Conservation (phyloP, 2,797 vertebrate species). For the Chromis chromis region DNA sequence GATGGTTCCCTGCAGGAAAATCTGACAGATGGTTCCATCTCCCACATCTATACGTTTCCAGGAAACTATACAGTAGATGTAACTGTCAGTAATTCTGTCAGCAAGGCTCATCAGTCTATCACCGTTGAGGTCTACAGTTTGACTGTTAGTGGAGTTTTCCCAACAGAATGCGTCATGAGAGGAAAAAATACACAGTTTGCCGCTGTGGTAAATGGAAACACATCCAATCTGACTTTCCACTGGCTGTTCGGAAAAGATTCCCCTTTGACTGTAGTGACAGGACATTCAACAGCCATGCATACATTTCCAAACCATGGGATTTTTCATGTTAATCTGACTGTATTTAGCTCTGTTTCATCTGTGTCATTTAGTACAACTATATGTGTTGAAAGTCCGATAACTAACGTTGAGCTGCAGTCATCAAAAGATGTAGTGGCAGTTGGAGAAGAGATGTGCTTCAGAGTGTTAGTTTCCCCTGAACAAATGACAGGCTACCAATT, state of each 20-base stretch:
- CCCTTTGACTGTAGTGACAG: constrained; percentile 55
- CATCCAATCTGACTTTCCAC: constrained; percentile 70
- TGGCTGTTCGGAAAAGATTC: constrained; percentile 85
- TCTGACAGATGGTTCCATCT: constrained; percentile 57
- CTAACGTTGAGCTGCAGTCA: constrained; percentile 57
- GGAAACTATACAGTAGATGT: constrained; percentile 80
- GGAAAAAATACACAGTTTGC: constrained; percentile 59
- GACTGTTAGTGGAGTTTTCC: constrained; percentile 70
- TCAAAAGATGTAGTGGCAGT: constrained; percentile 58
- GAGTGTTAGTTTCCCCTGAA: constrained; percentile 67
- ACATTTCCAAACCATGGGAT: constrained; percentile 72
- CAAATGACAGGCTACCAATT: constrained; percentile 65
- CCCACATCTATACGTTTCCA: constrained; percentile 76
- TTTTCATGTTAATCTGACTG: constrained; percentile 74
- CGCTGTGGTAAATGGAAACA: constrained; percentile 74
- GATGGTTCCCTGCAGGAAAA: constrained; percentile 76
- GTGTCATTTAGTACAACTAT: constrained; percentile 61
- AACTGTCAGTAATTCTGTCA: constrained; percentile 77
- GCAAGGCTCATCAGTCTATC: constrained; percentile 61
- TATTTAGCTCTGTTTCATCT: constrained; percentile 64
- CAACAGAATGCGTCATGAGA: constrained; percentile 70
- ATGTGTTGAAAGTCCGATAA: constrained; percentile 78
- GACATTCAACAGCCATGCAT: constrained; percentile 69
- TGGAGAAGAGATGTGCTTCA: constrained; percentile 75
- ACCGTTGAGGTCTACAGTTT: constrained; percentile 76